Conservation (phyloP, 2,113 vertebrate species). For the Microtus montanus region DNA sequence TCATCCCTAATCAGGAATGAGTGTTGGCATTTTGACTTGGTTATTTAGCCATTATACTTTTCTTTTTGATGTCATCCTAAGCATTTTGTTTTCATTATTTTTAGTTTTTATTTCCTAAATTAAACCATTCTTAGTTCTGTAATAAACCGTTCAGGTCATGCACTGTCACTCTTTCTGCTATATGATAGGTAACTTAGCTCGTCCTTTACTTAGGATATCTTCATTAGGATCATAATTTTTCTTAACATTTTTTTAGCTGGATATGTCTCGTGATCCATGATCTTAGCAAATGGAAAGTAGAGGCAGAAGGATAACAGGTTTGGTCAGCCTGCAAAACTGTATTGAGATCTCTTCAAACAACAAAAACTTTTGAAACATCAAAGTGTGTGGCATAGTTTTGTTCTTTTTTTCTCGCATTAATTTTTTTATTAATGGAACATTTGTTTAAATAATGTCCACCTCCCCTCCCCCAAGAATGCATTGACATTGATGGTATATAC, state of each 20-base stretch:
- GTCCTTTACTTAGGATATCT: constrained; percentile 6
- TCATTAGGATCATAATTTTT: constrained; percentile 20
- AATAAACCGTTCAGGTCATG: constrained; percentile 7
- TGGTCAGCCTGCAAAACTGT: neutral
- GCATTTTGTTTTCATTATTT: neutral
- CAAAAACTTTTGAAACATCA: neutral
- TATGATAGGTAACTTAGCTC: neutral
- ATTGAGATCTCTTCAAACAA: neutral
- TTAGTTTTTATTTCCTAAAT: neutral
- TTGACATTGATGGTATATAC: neutral
- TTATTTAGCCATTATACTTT: neutral
- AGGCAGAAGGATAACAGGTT: neutral
- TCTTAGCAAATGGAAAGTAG: neutral
- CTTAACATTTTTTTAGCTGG: neutral
- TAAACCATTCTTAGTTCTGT: neutral
- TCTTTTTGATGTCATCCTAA: neutral
- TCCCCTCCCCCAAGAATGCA: neutral
- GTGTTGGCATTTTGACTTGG: neutral
- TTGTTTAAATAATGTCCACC: neutral
- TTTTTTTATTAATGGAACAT: neutral
- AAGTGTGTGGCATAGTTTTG: neutral
- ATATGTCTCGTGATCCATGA: neutral
- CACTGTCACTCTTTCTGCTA: constrained; percentile 3
- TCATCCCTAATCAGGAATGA: neutral
- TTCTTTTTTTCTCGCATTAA: constrained; percentile 19